Evolutionary conservation across 2,113 vertebrate species (phyloP).

Genomic region (Sialia sialis): DNA sequence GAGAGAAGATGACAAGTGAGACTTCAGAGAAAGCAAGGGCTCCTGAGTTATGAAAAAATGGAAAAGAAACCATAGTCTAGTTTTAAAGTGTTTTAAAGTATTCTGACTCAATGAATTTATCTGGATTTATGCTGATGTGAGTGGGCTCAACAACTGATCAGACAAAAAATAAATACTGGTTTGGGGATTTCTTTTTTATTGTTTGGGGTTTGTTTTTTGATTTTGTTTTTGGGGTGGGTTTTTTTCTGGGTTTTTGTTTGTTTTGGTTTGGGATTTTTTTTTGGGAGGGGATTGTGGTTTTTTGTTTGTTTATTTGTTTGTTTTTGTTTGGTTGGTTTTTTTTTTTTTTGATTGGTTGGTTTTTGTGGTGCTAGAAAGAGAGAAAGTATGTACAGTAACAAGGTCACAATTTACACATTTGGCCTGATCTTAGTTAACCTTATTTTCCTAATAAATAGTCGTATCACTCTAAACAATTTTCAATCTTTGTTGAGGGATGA

Average conservation of each 20-base stretch:
- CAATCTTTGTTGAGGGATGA: background rate
- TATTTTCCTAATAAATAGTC: background rate
- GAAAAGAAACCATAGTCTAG: background rate
- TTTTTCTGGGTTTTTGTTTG: background rate
- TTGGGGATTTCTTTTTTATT: background rate
- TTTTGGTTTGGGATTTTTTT: background rate
- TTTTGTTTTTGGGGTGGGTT: background rate
- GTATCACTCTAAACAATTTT: background rate
- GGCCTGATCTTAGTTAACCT: background rate
- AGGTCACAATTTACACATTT: background rate
- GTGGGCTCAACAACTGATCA: background rate
- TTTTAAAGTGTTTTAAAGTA: background rate
- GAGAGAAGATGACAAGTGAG: background rate
- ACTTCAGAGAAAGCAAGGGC: background rate
- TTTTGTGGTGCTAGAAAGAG: background rate
- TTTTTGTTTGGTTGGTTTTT: background rate
- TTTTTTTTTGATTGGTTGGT: background rate
- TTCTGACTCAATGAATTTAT: background rate
- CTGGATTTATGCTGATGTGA: background rate
- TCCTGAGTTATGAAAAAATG: background rate
- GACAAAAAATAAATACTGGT: background rate
- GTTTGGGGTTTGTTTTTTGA: rapidly evolving
- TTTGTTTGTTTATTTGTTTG: background rate
- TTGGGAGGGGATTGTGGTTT: background rate
- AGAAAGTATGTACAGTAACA: background rate